A percentile compares a stretch with the other conserved stretches of the same genome.
Evolutionary conservation across 2,888 invertebrate genomes (phyloP).

Genomic region (Andrena praecox): DNA sequence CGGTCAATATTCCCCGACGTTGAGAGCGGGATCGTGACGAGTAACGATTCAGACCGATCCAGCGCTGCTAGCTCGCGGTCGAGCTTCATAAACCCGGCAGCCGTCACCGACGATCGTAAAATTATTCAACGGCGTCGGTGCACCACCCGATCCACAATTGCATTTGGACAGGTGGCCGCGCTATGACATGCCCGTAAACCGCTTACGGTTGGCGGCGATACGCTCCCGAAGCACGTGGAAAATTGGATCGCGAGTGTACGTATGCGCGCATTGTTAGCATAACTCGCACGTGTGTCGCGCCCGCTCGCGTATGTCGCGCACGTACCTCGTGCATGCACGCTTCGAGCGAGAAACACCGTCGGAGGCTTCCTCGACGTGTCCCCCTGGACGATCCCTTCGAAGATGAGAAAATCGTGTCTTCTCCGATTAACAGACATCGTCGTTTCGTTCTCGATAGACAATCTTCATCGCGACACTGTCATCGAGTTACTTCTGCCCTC

Average conservation of each 20-base stretch:
- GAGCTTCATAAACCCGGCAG: slow-evolving; percentile 22
- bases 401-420: neutral
- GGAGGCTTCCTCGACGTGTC: neutral
- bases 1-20: slow-evolving; percentile 14
- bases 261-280: slow-evolving; percentile 58
- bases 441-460: no score
- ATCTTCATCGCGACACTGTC: no score
- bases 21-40: slow-evolving; percentile 6
- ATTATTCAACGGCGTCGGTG: slow-evolving; percentile 54
- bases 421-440: no score
- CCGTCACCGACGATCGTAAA: slow-evolving; percentile 40
- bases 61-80: neutral
- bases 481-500: no score
- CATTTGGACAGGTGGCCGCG: slow-evolving; percentile 56
- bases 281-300: slow-evolving; percentile 54
- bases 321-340: slow-evolving; percentile 37
- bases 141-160: slow-evolving; percentile 48
- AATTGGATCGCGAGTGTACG: slow-evolving; percentile 59
- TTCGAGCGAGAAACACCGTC: neutral
- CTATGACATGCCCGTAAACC: slow-evolving; percentile 53
- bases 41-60: neutral
- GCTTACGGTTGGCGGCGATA: slow-evolving; percentile 48
- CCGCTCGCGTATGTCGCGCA: slow-evolving; percentile 36
- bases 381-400: neutral
- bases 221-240: slow-evolving; percentile 56